A percentile compares a stretch with the other conserved stretches of the same genome.
phyloP scores from a whole-genome alignment of 2,888 invertebrate genomes.

The Teinopalpus imperialis region DNA sequence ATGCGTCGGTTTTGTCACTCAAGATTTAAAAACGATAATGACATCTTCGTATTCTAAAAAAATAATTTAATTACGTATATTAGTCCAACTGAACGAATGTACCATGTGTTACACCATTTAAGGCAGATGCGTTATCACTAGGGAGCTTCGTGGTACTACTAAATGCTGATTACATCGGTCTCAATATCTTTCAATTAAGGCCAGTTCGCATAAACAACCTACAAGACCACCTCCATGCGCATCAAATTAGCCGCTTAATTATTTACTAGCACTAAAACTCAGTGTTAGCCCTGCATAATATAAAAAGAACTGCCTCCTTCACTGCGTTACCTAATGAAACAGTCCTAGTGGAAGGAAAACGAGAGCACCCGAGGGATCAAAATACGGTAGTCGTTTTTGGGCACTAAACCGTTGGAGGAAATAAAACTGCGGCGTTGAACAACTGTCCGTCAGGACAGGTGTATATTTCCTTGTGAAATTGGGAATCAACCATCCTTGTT shows the following conservation, averaged over 20 bases:
- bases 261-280: constrained; percentile 77
- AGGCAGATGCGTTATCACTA: no score
- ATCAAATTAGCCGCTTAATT: constrained; percentile 79
- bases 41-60: no score
- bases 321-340: constrained; percentile 34
- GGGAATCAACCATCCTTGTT: constrained; percentile 37
- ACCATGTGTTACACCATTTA: no score
- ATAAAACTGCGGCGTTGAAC: constrained; percentile 63
- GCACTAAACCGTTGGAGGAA: constrained; percentile 64
- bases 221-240: constrained; percentile 58
- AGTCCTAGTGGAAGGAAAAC: constrained; percentile 37
- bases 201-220: constrained; percentile 62
- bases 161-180: constrained; percentile 31
- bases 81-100: no score
- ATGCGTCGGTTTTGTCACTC: no score
- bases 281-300: constrained; percentile 55
- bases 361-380: constrained; percentile 52
- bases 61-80: no score
- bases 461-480: constrained; percentile 53
- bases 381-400: constrained; percentile 53
- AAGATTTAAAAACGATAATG: no score
- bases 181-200: constrained; percentile 56
- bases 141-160: no score
- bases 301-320: constrained; percentile 54
- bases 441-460: constrained; percentile 61